phyloP scores from a whole-genome alignment of 1,140 invertebrate genomes.

The Zaprionus lachaisei region DNA sequence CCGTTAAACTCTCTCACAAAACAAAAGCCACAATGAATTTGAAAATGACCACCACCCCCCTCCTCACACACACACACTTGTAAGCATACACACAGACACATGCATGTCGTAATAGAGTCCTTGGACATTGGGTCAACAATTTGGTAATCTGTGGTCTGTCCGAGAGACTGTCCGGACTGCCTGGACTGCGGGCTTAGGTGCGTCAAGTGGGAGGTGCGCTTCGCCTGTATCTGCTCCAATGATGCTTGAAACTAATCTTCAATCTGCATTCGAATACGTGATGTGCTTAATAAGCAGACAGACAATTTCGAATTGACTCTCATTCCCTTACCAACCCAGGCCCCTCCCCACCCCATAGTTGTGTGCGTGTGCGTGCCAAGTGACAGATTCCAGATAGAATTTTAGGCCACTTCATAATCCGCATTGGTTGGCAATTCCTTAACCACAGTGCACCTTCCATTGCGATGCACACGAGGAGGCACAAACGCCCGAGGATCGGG shows the following conservation, averaged over 20 bases:
- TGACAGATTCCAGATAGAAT: slow-evolving; percentile 11
- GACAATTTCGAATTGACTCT: slow-evolving; percentile 13
- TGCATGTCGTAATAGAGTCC: slow-evolving; percentile 25
- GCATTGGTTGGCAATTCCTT: slow-evolving; percentile 82
- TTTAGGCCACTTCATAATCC: slow-evolving; percentile 24
- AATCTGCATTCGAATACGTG: slow-evolving; percentile 79
- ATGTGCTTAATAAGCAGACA: slow-evolving; percentile 72
- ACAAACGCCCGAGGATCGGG: slow-evolving; percentile 87
- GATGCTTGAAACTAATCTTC: slow-evolving; percentile 78
- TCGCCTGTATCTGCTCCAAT: slow-evolving; percentile 44
- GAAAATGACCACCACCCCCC: slow-evolving; percentile 22
- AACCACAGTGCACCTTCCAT: slow-evolving; percentile 84
- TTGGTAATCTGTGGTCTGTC: slow-evolving; percentile 38
- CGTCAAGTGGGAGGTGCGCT: neutral
- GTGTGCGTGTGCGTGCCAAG: slow-evolving; percentile 27
- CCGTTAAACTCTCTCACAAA: slow-evolving; percentile 57
- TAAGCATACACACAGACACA: neutral
- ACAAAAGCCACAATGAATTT: slow-evolving; percentile 69
- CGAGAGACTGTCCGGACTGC: neutral
- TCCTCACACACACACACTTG: neutral
- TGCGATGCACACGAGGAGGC: slow-evolving; percentile 77
- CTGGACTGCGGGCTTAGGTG: neutral
- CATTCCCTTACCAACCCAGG: neutral
- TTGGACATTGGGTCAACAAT: slow-evolving; percentile 59
- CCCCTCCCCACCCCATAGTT: neutral